A percentile compares a stretch with the other conserved stretches of the same genome.
Evolutionary conservation across 2,113 vertebrate genomes (phyloP).

Genomic region (Equus przewalskii): DNA sequence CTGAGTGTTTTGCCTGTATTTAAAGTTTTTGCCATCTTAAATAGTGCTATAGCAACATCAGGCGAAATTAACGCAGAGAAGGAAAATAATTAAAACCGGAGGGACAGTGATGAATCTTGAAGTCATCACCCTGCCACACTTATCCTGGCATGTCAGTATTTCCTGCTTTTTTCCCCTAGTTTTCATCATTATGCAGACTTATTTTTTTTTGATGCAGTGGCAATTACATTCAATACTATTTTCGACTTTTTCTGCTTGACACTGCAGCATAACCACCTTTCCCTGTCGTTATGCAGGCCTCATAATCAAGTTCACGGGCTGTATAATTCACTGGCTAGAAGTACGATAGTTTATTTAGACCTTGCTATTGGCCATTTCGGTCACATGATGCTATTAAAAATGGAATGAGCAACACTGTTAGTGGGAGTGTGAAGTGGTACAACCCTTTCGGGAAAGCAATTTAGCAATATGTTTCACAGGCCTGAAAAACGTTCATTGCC

Average conservation of each 20-base stretch:
- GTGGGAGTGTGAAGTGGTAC: conserved; percentile 73
- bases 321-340: conserved; percentile 52
- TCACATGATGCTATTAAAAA: conserved; percentile 61
- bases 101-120: conserved; percentile 2
- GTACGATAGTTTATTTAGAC: neutral
- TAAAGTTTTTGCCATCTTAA: conserved; percentile 49
- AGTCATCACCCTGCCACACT: neutral
- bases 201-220: neutral
- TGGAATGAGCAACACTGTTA: conserved; percentile 44
- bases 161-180: neutral
- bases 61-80: conserved; percentile 30
- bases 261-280: conserved; percentile 59
- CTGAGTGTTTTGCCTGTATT: conserved; percentile 9
- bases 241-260: neutral
- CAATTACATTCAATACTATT: neutral
- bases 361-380: conserved; percentile 56
- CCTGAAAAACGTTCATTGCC: conserved; percentile 64
- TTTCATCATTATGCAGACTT: neutral
- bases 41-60: neutral
- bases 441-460: conserved; percentile 71
- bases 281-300: conserved; percentile 23
- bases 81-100: conserved; percentile 1
- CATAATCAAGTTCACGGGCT: conserved; percentile 34
- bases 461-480: conserved; percentile 66
- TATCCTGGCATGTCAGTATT: neutral